A percentile compares a stretch with the other conserved stretches of the same genome.
Evolutionary conservation across 2,888 invertebrate genomes (phyloP).

Genomic region (Galerucella pusilla): DNA sequence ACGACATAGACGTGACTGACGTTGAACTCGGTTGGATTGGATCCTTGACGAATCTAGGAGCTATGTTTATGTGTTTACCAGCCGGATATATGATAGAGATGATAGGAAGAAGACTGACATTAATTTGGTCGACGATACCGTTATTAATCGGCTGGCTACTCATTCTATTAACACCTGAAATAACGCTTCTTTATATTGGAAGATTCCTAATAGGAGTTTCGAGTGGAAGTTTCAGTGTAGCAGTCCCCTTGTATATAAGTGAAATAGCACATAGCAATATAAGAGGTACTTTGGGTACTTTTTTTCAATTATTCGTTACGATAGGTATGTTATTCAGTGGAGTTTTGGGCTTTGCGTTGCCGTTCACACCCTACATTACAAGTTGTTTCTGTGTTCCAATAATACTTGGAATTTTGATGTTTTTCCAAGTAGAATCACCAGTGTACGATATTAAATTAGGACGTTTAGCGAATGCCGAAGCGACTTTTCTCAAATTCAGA

Average conservation of each 20-base stretch:
- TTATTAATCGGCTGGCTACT: constrained; percentile 78
- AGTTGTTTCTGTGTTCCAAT: constrained; percentile 74
- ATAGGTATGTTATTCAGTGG: constrained; percentile 82
- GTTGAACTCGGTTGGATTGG: constrained; percentile 75
- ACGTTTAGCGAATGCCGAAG: constrained; percentile 72
- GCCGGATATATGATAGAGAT: constrained; percentile 75
- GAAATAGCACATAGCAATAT: constrained; percentile 85
- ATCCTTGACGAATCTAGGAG: constrained; percentile 76
- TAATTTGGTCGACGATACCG: constrained; percentile 72
- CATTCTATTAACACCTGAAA: constrained; percentile 73
- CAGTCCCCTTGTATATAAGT: constrained; percentile 82
- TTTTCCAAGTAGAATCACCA: constrained; percentile 89
- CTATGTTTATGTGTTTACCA: constrained; percentile 75
- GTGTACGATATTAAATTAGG: constrained; percentile 73
- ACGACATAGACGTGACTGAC: constrained; percentile 66
- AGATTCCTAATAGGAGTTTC: constrained; percentile 77
- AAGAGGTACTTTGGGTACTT: constrained; percentile 83
- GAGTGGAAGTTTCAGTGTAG: constrained; percentile 81
- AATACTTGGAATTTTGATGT: constrained; percentile 74
- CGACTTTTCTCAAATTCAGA: constrained; percentile 76
- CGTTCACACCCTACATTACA: constrained; percentile 72
- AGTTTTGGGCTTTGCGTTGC: constrained; percentile 71
- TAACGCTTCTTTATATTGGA: constrained; percentile 71
- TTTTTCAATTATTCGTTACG: constrained; percentile 84
- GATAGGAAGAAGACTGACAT: constrained; percentile 76